A percentile compares a stretch with the other conserved stretches of the same genome.
These are phyloP conservation scores for Takifugu flavidus DNA, from an alignment of 2,113 vertebrate genomes.

Conservation along the genomic window DNA sequence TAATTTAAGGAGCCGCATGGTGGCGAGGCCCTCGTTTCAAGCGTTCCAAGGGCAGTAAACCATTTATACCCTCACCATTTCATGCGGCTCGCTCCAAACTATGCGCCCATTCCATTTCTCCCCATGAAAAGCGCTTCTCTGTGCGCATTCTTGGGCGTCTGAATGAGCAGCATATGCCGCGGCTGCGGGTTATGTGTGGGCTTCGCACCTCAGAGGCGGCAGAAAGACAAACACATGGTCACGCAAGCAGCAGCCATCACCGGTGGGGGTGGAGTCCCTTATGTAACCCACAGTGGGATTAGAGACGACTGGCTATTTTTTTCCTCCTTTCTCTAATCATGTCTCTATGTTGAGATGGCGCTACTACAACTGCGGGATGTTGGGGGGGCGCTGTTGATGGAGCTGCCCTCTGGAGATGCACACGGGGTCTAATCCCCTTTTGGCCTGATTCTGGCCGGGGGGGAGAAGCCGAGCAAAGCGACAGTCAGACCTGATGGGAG, in stretches of 20 bases:
- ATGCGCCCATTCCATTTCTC: neutral
- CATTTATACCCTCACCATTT: constrained; percentile 15
- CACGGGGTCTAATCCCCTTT: constrained; percentile 59
- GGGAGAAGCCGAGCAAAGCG: constrained; percentile 15
- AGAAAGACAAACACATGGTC: constrained; percentile 48
- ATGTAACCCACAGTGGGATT: constrained; percentile 59
- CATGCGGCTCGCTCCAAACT: too few species aligned
- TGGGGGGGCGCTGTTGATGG: constrained; percentile 24
- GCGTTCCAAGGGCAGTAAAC: constrained; percentile 22
- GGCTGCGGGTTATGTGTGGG: constrained; percentile 20
- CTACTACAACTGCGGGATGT: constrained; percentile 17
- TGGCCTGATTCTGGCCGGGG: constrained; percentile 55
- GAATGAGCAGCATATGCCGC: constrained; percentile 28
- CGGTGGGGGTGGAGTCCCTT: constrained; percentile 39
- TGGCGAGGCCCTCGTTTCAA: constrained; percentile 36
- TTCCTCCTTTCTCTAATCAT: constrained; percentile 47
- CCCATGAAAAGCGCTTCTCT: neutral
- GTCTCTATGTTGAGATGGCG: constrained; percentile 51
- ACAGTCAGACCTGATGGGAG: constrained; percentile 35
- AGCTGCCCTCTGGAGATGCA: constrained; percentile 45
- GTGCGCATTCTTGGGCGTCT: constrained; percentile 3
- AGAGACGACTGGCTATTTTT: constrained; percentile 57
- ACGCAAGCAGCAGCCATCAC: constrained; percentile 44
- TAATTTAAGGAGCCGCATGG: constrained; percentile 35
- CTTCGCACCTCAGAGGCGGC: constrained; percentile 39